Evolutionary conservation across 2,113 vertebrate genomes (phyloP), one percentile per base, ranked within the genome.

Genomic region (Percopsis transmontana): DNA sequence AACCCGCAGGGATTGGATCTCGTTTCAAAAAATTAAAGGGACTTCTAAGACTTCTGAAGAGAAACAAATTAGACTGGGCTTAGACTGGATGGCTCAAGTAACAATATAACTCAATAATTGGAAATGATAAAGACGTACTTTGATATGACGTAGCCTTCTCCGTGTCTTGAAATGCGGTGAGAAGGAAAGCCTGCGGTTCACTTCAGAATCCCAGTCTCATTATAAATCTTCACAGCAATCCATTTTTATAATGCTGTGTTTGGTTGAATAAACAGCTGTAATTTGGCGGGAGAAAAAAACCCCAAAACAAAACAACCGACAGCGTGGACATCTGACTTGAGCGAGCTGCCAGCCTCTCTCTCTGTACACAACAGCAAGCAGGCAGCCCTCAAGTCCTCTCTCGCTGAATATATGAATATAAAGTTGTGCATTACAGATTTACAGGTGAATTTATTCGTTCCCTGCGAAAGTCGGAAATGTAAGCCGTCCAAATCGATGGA

Each of bases 361-460:
- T 77, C 84, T 74, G 75, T 80, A 79, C 80, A 79, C 58, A 64
- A 57, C 69, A 68, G 82, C 85, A 81, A 81, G 83, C 74, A 70
- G 70, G 76, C 70, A 83, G 85, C 87, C 70, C 70, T 18, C 69
- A 39, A 59, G 84, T 70, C 77, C 76, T 84, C 80, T 89, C 85
- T 33, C 40, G 52, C 85, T 82, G 86, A 89, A 89, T 90, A 88
- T 86, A 88, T 89, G 87, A 91, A 91, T 88, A 89, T 87, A 90
- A 84, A 89, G 86, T 88, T 75, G 83, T 88, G 85, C 88, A 91
- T 91, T 91, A 92, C 91, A 89, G 85, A 91, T 91, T 80, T 72
- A 72, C 76, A 76, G 81, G 85, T 84, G 80, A 90, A 91, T 91
- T 91, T 91, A 91, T 93, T 91, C 85, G 89, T 92, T 90, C 85